These are phyloP conservation scores for Petroica traversi DNA, from an alignment of 2,113 vertebrate species.

Conservation along the genomic window DNA sequence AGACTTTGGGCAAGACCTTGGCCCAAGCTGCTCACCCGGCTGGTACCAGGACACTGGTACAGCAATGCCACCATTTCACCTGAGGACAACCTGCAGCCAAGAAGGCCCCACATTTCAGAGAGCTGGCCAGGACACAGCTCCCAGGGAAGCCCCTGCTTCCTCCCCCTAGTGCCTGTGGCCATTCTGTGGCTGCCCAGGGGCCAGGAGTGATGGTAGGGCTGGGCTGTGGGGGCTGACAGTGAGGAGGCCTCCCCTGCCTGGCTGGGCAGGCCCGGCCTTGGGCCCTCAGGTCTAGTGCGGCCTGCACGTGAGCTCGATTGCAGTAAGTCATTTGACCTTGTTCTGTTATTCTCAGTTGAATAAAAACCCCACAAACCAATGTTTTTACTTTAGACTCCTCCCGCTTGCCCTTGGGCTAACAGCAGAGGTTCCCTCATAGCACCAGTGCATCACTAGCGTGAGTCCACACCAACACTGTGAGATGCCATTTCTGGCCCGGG, in stretches of 20 bases:
- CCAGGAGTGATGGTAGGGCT: rapidly evolving
- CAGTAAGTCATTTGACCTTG: not conserved
- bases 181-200: rapidly evolving
- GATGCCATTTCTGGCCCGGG: not conserved
- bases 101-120: not conserved
- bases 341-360: not conserved
- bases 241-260: rapidly evolving
- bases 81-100: rapidly evolving
- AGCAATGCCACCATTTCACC: not conserved
- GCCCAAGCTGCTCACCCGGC: rapidly evolving
- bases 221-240: rapidly evolving
- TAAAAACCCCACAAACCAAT: not conserved
- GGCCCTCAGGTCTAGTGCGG: rapidly evolving
- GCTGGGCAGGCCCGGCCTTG: rapidly evolving
- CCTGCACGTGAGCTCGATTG: rapidly evolving
- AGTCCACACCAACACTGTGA: rapidly evolving
- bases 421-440: not conserved
- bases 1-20: not conserved
- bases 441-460: not conserved
- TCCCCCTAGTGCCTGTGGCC: rapidly evolving
- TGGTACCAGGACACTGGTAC: not conserved
- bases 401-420: not conserved
- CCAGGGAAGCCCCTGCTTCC: not conserved
- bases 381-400: not conserved
- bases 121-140: rapidly evolving